Conservation (phyloP, 1,140 invertebrate species). For the Bombus pascuorum region DNA sequence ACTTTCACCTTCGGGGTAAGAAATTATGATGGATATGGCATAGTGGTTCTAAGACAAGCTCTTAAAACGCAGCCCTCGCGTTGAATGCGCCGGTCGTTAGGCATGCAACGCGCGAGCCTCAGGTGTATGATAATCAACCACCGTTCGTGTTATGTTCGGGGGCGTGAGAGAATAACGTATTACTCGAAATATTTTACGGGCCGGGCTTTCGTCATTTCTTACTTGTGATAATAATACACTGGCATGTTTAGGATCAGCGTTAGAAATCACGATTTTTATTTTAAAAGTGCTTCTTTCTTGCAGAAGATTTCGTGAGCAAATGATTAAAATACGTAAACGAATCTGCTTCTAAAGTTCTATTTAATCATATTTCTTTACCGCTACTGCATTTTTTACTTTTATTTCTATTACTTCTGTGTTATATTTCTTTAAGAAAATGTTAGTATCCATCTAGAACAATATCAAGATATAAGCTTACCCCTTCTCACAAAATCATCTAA, state of each 20-base stretch:
- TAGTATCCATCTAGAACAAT: too few species aligned
- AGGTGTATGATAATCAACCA: constrained; percentile 74
- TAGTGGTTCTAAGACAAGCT: constrained; percentile 42
- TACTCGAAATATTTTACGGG: constrained; percentile 77
- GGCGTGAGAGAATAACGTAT: constrained; percentile 78
- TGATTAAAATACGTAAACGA: too few species aligned
- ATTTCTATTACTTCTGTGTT: too few species aligned
- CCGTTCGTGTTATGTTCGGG: constrained; percentile 70
- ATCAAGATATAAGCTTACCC: too few species aligned
- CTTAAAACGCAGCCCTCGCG: constrained; percentile 32
- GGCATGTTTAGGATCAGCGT: neutral
- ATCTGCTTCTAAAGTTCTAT: too few species aligned
- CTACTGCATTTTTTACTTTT: too few species aligned
- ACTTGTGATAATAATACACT: neutral
- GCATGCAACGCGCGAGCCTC: constrained; percentile 62
- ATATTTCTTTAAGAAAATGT: too few species aligned
- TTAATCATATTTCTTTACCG: too few species aligned
- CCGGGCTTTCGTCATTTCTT: neutral
- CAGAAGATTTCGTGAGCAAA: too few species aligned
- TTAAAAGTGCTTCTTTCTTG: too few species aligned
- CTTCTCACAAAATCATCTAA: too few species aligned
- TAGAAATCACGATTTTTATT: neutral
- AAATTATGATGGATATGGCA: constrained; percentile 71
- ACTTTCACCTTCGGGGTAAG: constrained; percentile 53
- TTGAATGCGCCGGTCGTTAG: constrained; percentile 57